phyloP scores from a whole-genome alignment of 2,797 vertebrate species.

The Novumbra hubbsi region DNA sequence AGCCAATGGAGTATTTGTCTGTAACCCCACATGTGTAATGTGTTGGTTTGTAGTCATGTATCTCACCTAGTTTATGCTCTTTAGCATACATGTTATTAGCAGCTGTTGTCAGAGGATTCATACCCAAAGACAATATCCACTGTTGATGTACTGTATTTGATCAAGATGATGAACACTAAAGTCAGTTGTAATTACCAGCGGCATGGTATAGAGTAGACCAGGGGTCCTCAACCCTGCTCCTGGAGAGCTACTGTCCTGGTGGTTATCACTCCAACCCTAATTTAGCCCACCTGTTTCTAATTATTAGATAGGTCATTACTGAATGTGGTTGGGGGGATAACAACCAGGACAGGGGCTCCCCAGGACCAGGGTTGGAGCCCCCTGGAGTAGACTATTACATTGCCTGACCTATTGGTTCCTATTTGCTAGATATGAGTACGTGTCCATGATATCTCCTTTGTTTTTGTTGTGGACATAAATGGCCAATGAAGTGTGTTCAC shows the following conservation, averaged over 20 bases:
- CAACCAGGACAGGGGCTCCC: no score
- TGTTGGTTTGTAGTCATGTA: neutral
- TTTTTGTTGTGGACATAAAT: slow-evolving; percentile 1
- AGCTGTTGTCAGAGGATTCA: neutral
- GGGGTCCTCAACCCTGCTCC: no score
- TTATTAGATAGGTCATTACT: no score
- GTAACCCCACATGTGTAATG: neutral
- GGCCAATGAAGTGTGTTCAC: slow-evolving; percentile 19
- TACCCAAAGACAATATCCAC: neutral
- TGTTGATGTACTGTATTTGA: neutral
- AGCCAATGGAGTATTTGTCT: slow-evolving; percentile 20
- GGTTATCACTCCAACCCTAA: no score
- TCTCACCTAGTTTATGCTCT: neutral
- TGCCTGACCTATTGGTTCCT: neutral
- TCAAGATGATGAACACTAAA: neutral
- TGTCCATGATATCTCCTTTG: neutral
- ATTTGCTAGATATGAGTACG: neutral
- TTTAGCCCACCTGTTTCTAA: no score
- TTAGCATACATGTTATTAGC: neutral
- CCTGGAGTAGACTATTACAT: neutral
- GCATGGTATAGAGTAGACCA: neutral
- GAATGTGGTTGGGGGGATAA: no score
- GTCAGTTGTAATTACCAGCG: neutral
- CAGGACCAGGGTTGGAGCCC: no score
- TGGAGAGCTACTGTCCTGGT: no score